Base-by-base conservation (phyloP, 2,797 vertebrate genomes). In the Myotis pilosus region DNA sequence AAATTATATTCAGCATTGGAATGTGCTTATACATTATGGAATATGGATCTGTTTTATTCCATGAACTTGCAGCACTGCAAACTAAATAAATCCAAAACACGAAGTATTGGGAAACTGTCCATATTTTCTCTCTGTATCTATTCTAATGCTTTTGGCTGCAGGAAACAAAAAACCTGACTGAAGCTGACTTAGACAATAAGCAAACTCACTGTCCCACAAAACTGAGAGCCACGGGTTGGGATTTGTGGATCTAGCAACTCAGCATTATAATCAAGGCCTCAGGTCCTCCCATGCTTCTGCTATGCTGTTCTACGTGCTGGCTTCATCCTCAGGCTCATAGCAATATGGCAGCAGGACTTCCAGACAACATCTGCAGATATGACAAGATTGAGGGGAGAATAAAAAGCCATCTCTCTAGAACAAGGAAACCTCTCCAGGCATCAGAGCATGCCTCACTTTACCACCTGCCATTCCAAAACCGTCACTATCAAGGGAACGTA, bases 11-110 rank as follows among this genome's bases (percentile, higher is more conserved):
- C 30, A 5, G 4, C 25, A 94, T 68, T 80, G 44, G 44, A 53
- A 92, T 49, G 30, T 85, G 30, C 89, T 92, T 53, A 11, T 71
- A 55, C n/a, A 74, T 44, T 85, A 84, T 44, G 33, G n/a, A 87
- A 89, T 87, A 92, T 22, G 28, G 55, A 78, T 94, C 74, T 66
- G n/a, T 92, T 94, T 90, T 57, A 72, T 62, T 80, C 64, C 33
- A 64, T 64, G 30, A 87, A 80, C 41, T 85, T 91, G 68, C 22
- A 93, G 53, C 17, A 57, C 25, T 83, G 12, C 38, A 83, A 69
- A 86, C 16, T 44, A 64, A 93, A 87, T 38, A 76, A 94, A 23
- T n/a, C 12, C 81, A 25, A 83, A 96, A 47, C 33, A 74, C 41
- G 20, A 94, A 75, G 68, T 87, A 79, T 28, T 47, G 7, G 47